phyloP scores from a whole-genome alignment of 2,797 vertebrate species.

The Gymnothorax javanicus region DNA sequence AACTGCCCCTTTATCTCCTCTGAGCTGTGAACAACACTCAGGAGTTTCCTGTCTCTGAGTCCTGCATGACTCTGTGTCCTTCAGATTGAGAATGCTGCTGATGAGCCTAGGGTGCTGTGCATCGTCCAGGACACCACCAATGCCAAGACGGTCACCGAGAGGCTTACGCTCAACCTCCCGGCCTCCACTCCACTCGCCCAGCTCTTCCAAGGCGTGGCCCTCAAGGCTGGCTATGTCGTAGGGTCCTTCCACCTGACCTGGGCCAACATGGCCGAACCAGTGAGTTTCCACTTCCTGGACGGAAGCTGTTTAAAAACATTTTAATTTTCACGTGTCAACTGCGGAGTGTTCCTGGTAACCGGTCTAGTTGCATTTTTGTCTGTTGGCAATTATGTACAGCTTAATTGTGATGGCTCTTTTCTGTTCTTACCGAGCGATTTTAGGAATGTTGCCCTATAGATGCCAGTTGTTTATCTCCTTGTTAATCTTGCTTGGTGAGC shows the following conservation, averaged over 20 bases:
- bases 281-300: constrained; percentile 53
- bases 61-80: constrained; percentile 40
- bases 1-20: not conserved
- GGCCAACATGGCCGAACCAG: constrained; percentile 77
- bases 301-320: no score
- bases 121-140: constrained; percentile 97
- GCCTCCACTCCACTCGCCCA: constrained; percentile 88
- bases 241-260: constrained; percentile 89
- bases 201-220: constrained; percentile 88
- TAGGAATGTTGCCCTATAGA: constrained; percentile 25
- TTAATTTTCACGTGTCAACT: no score
- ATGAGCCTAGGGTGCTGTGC: constrained; percentile 94
- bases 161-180: constrained; percentile 91
- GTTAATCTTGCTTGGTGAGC: constrained; percentile 73
- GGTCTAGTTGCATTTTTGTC: not conserved
- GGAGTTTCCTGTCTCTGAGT: not conserved
- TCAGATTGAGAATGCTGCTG: constrained; percentile 95
- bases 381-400: not conserved
- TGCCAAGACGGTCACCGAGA: constrained; percentile 87
- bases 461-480: constrained; percentile 59
- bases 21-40: not conserved
- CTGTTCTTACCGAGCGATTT: not conserved
- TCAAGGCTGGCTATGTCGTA: constrained; percentile 89
- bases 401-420: not conserved
- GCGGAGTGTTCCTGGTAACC: not conserved